A percentile compares a stretch with the other conserved stretches of the same genome.
These are phyloP conservation scores for Phania funesta DNA, from an alignment of 2,888 invertebrate species.

Conservation along the genomic window DNA sequence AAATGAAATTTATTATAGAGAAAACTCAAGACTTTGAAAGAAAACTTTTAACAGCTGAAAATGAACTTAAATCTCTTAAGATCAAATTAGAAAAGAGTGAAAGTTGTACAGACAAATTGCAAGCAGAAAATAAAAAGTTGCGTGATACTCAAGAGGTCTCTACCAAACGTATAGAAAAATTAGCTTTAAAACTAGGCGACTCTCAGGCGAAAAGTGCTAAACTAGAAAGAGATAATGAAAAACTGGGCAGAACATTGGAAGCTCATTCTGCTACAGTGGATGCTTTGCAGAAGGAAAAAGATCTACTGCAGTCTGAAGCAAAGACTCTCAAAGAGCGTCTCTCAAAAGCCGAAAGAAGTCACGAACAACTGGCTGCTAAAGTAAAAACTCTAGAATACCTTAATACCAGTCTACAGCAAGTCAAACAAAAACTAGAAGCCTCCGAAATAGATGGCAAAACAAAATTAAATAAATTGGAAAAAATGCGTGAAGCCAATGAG, in stretches of 20 bases:
- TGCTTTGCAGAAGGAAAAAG: slow-evolving; percentile 68
- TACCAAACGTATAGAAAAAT: slow-evolving; percentile 72
- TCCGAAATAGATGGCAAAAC: slow-evolving; percentile 69
- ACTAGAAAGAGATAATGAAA: slow-evolving; percentile 71
- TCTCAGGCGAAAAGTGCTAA: slow-evolving; percentile 70
- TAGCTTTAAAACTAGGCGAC: slow-evolving; percentile 72
- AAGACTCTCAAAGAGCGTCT: slow-evolving; percentile 70
- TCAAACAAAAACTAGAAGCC: slow-evolving; percentile 68
- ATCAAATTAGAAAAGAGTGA: slow-evolving; percentile 61
- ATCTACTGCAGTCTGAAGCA: slow-evolving; percentile 65
- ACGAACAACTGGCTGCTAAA: slow-evolving; percentile 69
- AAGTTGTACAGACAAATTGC: slow-evolving; percentile 57
- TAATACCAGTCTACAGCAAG: slow-evolving; percentile 62
- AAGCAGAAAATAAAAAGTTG: slow-evolving; percentile 68
- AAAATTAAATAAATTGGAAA: slow-evolving; percentile 70
- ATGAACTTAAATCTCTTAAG: slow-evolving; percentile 68
- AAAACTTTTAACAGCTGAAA: slow-evolving; percentile 67
- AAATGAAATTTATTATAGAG: slow-evolving; percentile 65
- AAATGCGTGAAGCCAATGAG: slow-evolving; percentile 69
- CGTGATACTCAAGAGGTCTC: slow-evolving; percentile 63
- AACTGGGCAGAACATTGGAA: slow-evolving; percentile 64
- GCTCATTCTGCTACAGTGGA: slow-evolving; percentile 57
- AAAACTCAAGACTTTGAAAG: slow-evolving; percentile 67
- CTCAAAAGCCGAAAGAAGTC: slow-evolving; percentile 62
- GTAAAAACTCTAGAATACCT: slow-evolving; percentile 67